Base-by-base conservation (phyloP, 2,888 invertebrate genomes). In the Augiades crinisus region DNA sequence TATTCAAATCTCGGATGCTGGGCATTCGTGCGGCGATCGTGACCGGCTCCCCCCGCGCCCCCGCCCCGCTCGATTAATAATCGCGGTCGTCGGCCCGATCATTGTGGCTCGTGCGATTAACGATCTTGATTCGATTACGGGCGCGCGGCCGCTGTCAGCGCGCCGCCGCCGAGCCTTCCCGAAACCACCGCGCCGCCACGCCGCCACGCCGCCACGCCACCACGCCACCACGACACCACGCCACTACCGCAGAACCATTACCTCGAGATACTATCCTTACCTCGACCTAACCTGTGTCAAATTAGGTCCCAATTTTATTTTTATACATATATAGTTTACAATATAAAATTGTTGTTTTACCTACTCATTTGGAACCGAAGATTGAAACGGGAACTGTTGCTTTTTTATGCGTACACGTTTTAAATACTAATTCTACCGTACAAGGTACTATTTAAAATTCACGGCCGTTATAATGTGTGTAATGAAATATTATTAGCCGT, bases 1-100 rank as follows among this genome's bases (percentile, higher is more conserved):
- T 87, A 87, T 86, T 85, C 87, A 87, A 86, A 87, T 87, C 87
- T 85, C 70, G 74, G 72, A 72, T 70, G 78, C 70, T 70, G 75
- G 62, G 72, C 74, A 74, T 72, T 79, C 78, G 81, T 74, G 75
- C 68, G 63, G 64, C 75, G 80, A 67, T 80, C 83, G 82, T 80
- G 83, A 81, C 80, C 63, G 62, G 47, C 47, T 60, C 54, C 58
- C 61, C 53, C 59, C 58, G 61, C 61, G 56, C 60, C 52, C 55
- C 54, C 57, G 47, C 52, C 57, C 61, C 64, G 66, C 64, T 64
- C 71, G 72, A 72, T 71, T 68, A 65, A 62, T 64, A 67, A 67
- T 70, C 51, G 57, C 57, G 59, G 59, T 57, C 58, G 54, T 47
- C 55, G 55, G 50, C 54, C 60, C 54, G 54, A 16, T 41, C 41